A percentile compares a stretch with the other conserved stretches of the same genome.
Conservation (phyloP, 2,888 invertebrate species). For the Pseudeuparius sepicola region DNA sequence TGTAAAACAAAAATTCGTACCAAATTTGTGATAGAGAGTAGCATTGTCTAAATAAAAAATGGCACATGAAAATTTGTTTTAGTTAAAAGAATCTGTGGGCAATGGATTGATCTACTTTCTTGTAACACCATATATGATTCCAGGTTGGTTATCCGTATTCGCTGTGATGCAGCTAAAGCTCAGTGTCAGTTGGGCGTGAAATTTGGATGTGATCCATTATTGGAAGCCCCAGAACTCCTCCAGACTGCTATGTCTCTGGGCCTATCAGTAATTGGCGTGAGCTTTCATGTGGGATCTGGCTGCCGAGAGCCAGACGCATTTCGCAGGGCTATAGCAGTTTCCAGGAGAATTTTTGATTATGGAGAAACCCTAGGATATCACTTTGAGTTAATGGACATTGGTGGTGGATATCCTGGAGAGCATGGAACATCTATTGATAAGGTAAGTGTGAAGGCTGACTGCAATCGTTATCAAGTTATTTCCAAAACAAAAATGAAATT, state of each 20-base stretch:
- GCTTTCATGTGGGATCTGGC: conserved; percentile 94
- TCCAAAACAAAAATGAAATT: no score
- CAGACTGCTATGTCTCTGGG: conserved; percentile 63
- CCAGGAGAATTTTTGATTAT: conserved; percentile 27
- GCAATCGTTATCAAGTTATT: no score
- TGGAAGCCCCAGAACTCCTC: conserved; percentile 65
- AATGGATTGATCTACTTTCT: no score
- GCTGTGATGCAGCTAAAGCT: conserved; percentile 75
- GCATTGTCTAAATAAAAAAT: no score
- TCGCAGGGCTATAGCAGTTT: conserved; percentile 26
- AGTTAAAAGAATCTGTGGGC: no score
- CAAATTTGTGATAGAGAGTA: no score
- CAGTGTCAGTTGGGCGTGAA: conserved; percentile 88
- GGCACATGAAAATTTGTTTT: no score
- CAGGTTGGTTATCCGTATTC: conserved; percentile 80
- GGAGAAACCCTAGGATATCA: conserved; percentile 26
- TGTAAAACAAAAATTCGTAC: no score
- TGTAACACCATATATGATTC: no score
- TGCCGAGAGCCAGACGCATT: conserved; percentile 44
- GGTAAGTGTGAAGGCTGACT: no score
- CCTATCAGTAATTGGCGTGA: conserved; percentile 67
- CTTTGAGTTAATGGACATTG: conserved; percentile 30
- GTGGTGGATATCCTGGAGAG: conserved; percentile 31
- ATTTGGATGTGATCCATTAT: conserved; percentile 78
- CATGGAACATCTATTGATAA: conserved; percentile 55